Evolutionary conservation across 2,113 vertebrate genomes (phyloP).

Genomic region (Cyrtonyx montezumae): DNA sequence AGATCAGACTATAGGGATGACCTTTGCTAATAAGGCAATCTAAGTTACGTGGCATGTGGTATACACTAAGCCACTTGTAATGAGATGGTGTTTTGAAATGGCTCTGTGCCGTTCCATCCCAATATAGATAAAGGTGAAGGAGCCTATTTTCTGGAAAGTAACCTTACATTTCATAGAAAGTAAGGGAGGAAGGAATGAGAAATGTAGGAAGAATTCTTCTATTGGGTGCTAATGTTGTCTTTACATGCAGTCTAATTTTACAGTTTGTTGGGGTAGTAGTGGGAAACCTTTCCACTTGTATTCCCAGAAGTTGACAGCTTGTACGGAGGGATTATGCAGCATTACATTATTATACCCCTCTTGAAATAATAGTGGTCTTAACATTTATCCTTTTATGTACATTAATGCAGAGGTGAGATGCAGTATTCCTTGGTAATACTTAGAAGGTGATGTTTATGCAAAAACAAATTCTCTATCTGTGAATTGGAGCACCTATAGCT

Average conservation of each 20-base stretch:
- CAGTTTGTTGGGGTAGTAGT: not conserved
- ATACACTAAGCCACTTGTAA: not conserved
- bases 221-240: not conserved
- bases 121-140: not conserved
- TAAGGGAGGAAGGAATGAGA: not conserved
- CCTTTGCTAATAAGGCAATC: conserved; percentile 64
- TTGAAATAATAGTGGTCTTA: not conserved
- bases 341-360: not conserved
- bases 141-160: not conserved
- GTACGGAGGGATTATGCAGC: not conserved
- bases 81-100: conserved; percentile 26
- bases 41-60: not conserved
- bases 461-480: not conserved
- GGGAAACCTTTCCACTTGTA: not conserved
- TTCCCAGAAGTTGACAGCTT: not conserved
- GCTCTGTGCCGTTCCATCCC: not conserved
- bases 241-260: not conserved
- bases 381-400: not conserved
- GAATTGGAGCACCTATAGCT: not conserved
- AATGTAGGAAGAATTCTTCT: not conserved
- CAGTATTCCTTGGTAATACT: not conserved
- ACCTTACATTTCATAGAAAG: not conserved
- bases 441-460: not conserved
- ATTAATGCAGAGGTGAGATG: not conserved
- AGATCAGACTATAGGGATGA: conserved; percentile 39